Percentiles rank a stretch among this genome's conserved stretches.
These are phyloP conservation scores for human (Homo sapiens) DNA, from an alignment of 2,113 vertebrate genomes.

Conservation along the genomic window GRCh38 chrX:107728501-107729000, in stretches of 20 bases:
- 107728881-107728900: background rate
- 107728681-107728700: slow-evolving; percentile 57
- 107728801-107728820: slow-evolving; percentile 14
- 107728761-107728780: slow-evolving; percentile 45
- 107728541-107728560: slow-evolving; percentile 46
- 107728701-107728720: slow-evolving; percentile 43
- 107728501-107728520: slow-evolving; percentile 61
- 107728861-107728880: background rate
- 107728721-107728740: slow-evolving; percentile 35
- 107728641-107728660: slow-evolving; percentile 18
- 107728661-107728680: background rate
- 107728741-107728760: slow-evolving; percentile 21
- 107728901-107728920: background rate
- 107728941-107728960: slow-evolving; percentile 5
- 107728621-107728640: slow-evolving; percentile 45
- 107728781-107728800: background rate
- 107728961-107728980: background rate
- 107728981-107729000: slow-evolving; percentile 17
- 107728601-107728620: slow-evolving; percentile 51
- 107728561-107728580: slow-evolving; percentile 67
- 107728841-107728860: background rate
- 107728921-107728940: background rate
- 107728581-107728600: slow-evolving; percentile 71
- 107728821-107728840: background rate
- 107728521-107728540: slow-evolving; percentile 49